Base-by-base conservation (phyloP, 35 echinoderm and acorn worm genomes). In the Patiria miniata region DNA sequence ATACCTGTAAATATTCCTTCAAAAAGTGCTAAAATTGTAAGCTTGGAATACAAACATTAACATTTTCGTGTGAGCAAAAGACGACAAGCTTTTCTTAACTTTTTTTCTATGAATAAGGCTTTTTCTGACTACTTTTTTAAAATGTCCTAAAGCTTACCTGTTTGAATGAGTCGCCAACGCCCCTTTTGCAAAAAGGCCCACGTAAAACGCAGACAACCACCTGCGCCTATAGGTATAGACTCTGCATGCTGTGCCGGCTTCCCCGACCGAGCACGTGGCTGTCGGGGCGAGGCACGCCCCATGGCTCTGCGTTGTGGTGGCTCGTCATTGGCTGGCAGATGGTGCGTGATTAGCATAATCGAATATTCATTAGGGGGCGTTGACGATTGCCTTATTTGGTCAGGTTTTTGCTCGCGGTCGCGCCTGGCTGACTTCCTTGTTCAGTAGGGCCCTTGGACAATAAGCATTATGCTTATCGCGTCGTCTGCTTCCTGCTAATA, bases 331-430 rank as follows among this genome's bases (percentile, higher is more conserved):
- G 65, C 34, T 34, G 34, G 14, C 65, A 73, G 19, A 26, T 30
- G 19, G 7, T 2, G 14, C 65, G 29, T 73, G 18, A 73, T 73
- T 73, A 73, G 65, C 21, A 73, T 73, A 73, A 73, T 73, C 21
- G 34, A 73, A 73, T 73, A 73, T 73, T 73, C 65, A 73, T 73
- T 14, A 30, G 26, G 65, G 65, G 65, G 65, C 65, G 65, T 73
- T 73, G 65, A 14, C 29, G 42, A 73, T 34, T 22, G 34, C 65
- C 65, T 12, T 73, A 73, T 73, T 73, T 73, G 65, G 65, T 22
- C 65, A 73, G 21, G 34, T 73, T 73, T 73, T 23, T 28, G 65
- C 65, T 73, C 34, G 30, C 26, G 26, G 65, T 73, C 34, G 42
- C 65, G 65, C 65, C 65, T 30, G 65, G 65, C 65, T 73, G 65